Evolutionary conservation across 2,888 invertebrate species (phyloP).

Genomic region (Alloscopus bannaensis): DNA sequence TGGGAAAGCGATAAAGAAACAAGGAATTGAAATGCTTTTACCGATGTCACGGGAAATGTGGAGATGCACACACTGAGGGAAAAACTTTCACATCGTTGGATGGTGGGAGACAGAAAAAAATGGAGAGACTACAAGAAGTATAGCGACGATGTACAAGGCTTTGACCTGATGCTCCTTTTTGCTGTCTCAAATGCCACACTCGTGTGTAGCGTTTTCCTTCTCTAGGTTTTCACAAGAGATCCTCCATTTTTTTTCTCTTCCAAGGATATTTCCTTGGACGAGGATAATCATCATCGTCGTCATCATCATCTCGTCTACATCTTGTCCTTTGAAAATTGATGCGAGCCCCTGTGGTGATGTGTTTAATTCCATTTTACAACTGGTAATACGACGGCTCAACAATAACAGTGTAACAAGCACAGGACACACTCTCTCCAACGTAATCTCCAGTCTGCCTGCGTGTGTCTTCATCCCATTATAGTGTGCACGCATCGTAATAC

Average conservation of each 20-base stretch:
- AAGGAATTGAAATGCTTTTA: constrained; percentile 22
- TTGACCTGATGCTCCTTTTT: constrained; percentile 15
- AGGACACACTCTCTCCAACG: neutral
- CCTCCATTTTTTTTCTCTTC: neutral
- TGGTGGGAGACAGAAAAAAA: constrained; percentile 1
- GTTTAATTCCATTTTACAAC: constrained; percentile 9
- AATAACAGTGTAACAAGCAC: neutral
- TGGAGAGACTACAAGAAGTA: constrained; percentile 14
- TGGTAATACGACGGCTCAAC: neutral
- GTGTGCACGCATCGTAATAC: too few species aligned
- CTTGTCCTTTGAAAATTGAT: neutral
- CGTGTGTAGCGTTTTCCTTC: too few species aligned
- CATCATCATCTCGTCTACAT: neutral
- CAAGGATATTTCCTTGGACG: neutral
- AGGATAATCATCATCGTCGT: constrained; percentile 12
- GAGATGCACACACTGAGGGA: constrained; percentile 31
- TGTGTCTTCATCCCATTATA: too few species aligned
- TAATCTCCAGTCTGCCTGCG: too few species aligned
- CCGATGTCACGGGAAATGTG: constrained; percentile 13
- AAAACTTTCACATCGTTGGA: too few species aligned
- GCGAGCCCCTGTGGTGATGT: neutral
- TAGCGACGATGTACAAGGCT: constrained; percentile 5
- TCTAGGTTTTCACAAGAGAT: too few species aligned
- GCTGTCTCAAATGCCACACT: too few species aligned
- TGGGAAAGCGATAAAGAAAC: constrained; percentile 50